phyloP scores from a whole-genome alignment of 1,140 invertebrate genomes.

The Sinella curviseta region DNA sequence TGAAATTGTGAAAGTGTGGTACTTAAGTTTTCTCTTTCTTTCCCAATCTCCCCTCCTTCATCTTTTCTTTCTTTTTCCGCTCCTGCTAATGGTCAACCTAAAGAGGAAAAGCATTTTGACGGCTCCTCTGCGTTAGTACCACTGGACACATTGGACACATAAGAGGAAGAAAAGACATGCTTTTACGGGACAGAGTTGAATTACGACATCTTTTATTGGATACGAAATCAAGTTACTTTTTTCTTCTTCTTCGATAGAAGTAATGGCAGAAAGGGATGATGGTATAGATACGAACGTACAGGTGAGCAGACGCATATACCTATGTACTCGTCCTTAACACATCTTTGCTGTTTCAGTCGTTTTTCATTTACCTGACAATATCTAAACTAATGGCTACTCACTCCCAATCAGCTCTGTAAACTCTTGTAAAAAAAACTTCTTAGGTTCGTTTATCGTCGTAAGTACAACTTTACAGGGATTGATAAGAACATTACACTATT shows the following conservation, averaged over 20 bases:
- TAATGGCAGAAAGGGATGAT: too few relatives aligned
- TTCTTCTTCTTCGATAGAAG: too few relatives aligned
- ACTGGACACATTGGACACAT: too few relatives aligned
- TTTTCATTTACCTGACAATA: neutral
- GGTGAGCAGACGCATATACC: neutral
- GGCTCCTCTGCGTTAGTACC: conserved; percentile 1
- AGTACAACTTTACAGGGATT: too few relatives aligned
- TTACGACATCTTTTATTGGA: conserved; percentile 45
- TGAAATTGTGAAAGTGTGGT: neutral
- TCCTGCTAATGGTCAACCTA: neutral
- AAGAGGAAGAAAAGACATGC: conserved; percentile 23
- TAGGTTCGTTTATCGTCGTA: too few relatives aligned
- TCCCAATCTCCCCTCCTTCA: neutral
- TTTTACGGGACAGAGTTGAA: conserved; percentile 34
- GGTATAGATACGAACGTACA: neutral
- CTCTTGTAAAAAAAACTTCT: neutral
- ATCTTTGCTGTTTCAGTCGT: neutral
- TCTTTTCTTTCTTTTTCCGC: conserved; percentile 17
- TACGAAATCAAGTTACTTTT: conserved; percentile 36
- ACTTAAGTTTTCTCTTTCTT: neutral
- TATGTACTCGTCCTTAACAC: neutral
- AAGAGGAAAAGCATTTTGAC: neutral
- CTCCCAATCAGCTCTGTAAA: neutral
- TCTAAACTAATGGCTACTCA: neutral
- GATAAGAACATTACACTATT: too few relatives aligned